phyloP scores from a whole-genome alignment of 2,888 invertebrate species.

The Diplolepis rosae region DNA sequence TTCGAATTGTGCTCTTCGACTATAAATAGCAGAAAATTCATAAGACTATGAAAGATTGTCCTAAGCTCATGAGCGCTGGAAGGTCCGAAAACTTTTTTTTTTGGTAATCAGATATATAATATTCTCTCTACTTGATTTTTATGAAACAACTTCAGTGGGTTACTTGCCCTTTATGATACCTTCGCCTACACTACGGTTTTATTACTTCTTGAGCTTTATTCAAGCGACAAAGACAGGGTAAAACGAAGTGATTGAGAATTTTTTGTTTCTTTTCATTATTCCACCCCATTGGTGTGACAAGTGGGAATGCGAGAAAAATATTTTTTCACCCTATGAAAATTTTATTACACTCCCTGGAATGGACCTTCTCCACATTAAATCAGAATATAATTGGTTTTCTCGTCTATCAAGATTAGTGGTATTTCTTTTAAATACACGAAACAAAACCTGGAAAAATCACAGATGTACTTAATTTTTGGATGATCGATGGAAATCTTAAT shows the following conservation, averaged over 20 bases:
- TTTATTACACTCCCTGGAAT: neutral
- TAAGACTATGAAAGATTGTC: too few species aligned
- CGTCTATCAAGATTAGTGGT: too few species aligned
- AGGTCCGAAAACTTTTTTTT: constrained; percentile 9
- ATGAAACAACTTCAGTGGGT: constrained; percentile 14
- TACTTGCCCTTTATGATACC: constrained; percentile 1
- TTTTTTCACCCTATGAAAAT: neutral
- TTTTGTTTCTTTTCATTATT: constrained; percentile 20
- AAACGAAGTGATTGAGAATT: constrained; percentile 17
- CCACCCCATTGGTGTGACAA: constrained; percentile 17
- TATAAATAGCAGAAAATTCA: too few species aligned
- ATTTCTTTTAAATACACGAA: too few species aligned
- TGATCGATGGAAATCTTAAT: too few species aligned
- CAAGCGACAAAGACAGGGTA: neutral
- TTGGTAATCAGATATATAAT: constrained; percentile 13
- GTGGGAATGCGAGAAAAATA: constrained; percentile 4
- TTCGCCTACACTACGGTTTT: neutral
- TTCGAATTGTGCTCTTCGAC: too few species aligned
- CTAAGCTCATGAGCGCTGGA: constrained; percentile 41
- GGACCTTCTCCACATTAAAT: neutral
- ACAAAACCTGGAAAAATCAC: too few species aligned
- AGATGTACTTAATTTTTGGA: too few species aligned
- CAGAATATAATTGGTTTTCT: too few species aligned
- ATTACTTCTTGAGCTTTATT: constrained; percentile 12
- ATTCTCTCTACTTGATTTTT: constrained; percentile 10